These are phyloP conservation scores for Hippocampus kuda DNA, from an alignment of 2,797 vertebrate species.

Conservation along the genomic window DNA sequence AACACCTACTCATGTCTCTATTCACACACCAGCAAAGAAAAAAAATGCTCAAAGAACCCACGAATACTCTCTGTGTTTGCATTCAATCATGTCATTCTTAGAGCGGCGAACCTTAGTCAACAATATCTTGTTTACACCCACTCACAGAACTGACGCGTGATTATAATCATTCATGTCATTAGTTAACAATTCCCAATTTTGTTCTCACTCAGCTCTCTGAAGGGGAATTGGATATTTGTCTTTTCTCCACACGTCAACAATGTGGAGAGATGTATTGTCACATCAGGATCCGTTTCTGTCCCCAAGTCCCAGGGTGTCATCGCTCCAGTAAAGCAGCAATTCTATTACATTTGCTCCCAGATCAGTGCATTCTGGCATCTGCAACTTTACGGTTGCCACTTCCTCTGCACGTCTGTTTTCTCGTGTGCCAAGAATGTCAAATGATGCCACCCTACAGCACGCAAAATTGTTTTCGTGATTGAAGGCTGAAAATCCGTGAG, in stretches of 20 bases:
- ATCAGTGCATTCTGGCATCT: not conserved
- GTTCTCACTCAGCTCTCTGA: not conserved
- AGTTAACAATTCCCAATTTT: not conserved
- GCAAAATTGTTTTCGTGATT: not conserved
- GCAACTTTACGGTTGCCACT: slow-evolving; percentile 2
- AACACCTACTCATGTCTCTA: not conserved
- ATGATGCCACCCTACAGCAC: slow-evolving; percentile 1
- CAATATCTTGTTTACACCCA: not conserved
- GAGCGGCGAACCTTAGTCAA: not conserved
- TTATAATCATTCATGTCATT: not conserved
- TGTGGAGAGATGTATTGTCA: slow-evolving; percentile 1
- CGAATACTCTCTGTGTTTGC: not conserved
- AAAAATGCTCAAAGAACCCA: slow-evolving; percentile 13
- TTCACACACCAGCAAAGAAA: slow-evolving; percentile 15
- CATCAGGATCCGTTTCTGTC: not conserved
- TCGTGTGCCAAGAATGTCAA: not conserved
- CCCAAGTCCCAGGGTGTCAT: not conserved
- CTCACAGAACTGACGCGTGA: not conserved
- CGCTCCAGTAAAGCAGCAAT: not conserved
- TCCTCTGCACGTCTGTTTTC: not conserved
- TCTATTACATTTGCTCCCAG: slow-evolving; percentile 5
- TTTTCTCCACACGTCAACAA: not conserved
- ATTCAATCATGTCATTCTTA: not conserved
- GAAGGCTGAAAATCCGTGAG: not conserved
- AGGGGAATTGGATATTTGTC: not conserved